Percentiles rank a stretch among this genome's conserved stretches.
These are phyloP conservation scores for Macropis europaea DNA, from an alignment of 2,888 invertebrate genomes.

Conservation along the genomic window DNA sequence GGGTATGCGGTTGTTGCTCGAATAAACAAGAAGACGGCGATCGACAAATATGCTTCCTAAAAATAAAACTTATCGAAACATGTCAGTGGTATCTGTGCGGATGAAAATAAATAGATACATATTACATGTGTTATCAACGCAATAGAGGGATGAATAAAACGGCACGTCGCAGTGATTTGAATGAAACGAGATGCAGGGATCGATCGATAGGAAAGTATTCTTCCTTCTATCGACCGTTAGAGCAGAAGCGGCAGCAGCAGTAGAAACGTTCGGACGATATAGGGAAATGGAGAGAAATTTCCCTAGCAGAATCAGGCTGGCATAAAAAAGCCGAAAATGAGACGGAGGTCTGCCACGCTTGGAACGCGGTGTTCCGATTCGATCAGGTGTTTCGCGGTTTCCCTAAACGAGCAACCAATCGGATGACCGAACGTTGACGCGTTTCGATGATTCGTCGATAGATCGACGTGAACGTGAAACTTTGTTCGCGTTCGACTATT, in stretches of 20 bases:
- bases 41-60: no score
- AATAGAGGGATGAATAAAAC: no score
- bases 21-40: no score
- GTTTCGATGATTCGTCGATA: background rate
- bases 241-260: background rate
- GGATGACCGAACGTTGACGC: background rate
- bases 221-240: background rate
- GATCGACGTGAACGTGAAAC: background rate
- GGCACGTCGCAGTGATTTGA: no score
- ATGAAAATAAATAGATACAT: no score
- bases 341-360: background rate
- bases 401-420: slow-evolving; percentile 4
- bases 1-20: no score
- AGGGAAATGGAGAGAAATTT: slow-evolving; percentile 2
- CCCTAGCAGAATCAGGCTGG: background rate
- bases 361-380: background rate
- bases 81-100: no score
- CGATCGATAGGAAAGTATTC: background rate
- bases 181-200: background rate
- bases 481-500: background rate
- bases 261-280: background rate
- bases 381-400: background rate
- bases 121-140: no score
- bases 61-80: background rate
- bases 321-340: background rate